Evolutionary conservation across 2,113 vertebrate genomes (phyloP).

Genomic region (Hippocampus zosterae): DNA sequence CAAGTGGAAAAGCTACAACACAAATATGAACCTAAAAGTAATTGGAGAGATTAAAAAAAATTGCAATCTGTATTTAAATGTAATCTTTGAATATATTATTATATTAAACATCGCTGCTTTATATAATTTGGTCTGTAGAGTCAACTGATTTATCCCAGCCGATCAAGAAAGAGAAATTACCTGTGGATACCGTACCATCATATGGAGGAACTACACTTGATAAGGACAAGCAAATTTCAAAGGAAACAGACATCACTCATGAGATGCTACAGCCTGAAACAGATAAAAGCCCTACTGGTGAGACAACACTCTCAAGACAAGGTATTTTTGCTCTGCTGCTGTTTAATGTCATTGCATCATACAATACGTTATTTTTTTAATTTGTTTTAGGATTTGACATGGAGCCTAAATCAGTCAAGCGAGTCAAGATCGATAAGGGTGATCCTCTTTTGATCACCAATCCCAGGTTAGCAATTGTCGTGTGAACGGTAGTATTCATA

Average conservation of each 20-base stretch:
- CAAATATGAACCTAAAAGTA: conserved; percentile 4
- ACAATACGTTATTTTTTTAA: neutral
- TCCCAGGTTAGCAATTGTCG: neutral
- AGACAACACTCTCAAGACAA: neutral
- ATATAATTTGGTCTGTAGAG: neutral
- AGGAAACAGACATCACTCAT: neutral
- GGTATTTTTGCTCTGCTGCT: neutral
- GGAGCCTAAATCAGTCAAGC: neutral
- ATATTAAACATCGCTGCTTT: neutral
- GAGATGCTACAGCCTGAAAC: neutral
- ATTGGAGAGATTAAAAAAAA: neutral
- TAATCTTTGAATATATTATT: neutral
- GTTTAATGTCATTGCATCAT: neutral
- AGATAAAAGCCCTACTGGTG: neutral
- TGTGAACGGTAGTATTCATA: neutral
- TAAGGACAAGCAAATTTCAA: neutral
- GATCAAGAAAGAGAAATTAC: neutral
- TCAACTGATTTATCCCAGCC: too few relatives aligned
- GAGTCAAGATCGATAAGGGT: neutral
- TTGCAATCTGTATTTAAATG: neutral
- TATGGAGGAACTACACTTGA: neutral
- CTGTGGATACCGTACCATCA: neutral
- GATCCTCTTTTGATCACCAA: neutral
- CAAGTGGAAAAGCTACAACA: conserved; percentile 3
- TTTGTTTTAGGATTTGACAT: neutral